phyloP scores from a whole-genome alignment of 1,140 invertebrate genomes.

The Luehdorfia chinensis region DNA sequence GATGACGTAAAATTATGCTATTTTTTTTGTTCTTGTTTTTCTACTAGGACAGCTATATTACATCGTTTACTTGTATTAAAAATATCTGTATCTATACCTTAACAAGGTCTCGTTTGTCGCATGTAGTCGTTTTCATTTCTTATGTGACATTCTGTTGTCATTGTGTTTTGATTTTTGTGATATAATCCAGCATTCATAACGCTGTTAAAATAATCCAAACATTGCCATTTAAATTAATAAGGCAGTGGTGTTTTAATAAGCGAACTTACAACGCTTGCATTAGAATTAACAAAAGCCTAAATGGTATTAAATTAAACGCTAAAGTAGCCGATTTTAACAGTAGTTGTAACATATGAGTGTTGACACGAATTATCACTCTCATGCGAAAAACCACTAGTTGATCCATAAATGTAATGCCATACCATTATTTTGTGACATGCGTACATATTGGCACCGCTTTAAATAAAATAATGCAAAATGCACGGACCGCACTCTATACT shows the following conservation, averaged over 20 bases:
- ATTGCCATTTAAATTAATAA: too few relatives aligned
- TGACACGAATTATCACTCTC: too few relatives aligned
- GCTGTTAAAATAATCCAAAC: constrained; percentile 2
- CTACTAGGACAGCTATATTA: too few relatives aligned
- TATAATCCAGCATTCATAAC: constrained; percentile 8
- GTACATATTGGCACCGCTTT: constrained; percentile 68
- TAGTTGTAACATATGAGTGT: constrained; percentile 1
- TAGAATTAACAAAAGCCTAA: constrained; percentile 1
- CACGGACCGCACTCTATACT: constrained; percentile 62
- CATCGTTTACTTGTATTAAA: too few relatives aligned
- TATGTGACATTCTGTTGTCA: too few relatives aligned
- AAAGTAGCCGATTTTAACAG: not conserved
- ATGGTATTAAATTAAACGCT: not conserved
- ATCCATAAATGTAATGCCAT: constrained; percentile 12
- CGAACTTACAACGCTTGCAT: constrained; percentile 7
- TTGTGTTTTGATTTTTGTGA: too few relatives aligned
- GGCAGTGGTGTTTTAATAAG: constrained; percentile 2
- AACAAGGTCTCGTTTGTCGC: too few relatives aligned
- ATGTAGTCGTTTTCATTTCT: too few relatives aligned
- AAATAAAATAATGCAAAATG: constrained; percentile 53
- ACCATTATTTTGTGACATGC: constrained; percentile 30
- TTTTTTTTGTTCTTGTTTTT: too few relatives aligned
- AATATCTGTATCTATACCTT: too few relatives aligned
- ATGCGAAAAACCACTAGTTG: constrained; percentile 1
- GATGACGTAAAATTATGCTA: too few relatives aligned